phyloP scores from a whole-genome alignment of 2,113 vertebrate genomes.

The Albula glossodonta region DNA sequence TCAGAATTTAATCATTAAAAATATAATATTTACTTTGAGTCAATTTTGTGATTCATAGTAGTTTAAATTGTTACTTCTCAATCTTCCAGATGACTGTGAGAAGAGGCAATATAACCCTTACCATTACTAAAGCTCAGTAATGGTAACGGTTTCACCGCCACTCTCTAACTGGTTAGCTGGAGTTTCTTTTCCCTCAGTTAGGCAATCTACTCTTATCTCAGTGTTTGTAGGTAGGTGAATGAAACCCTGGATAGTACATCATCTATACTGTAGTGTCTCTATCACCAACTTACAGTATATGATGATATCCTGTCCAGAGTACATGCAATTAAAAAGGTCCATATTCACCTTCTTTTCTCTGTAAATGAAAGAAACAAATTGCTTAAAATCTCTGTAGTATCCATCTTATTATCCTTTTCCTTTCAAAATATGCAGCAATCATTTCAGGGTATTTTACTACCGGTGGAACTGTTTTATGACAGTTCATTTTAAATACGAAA shows the following conservation, averaged over 20 bases:
- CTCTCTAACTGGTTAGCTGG: not conserved
- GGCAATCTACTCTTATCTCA: not conserved
- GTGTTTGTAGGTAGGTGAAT: conserved; percentile 33
- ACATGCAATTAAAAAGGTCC: conserved; percentile 44
- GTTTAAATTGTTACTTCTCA: not conserved
- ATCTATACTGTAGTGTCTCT: conserved; percentile 99
- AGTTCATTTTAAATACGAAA: not conserved
- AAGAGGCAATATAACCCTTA: conserved; percentile 78
- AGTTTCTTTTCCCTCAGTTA: not conserved
- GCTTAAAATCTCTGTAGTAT: not conserved
- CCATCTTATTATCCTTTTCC: not conserved
- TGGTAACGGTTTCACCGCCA: conserved; percentile 98
- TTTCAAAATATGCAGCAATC: not conserved
- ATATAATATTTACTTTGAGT: not conserved
- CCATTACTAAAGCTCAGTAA: conserved; percentile 99
- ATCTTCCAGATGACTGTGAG: conserved; percentile 52
- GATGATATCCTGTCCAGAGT: conserved; percentile 97
- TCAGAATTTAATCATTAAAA: not conserved
- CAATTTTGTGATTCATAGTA: not conserved
- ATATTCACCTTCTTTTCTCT: not conserved
- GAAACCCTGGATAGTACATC: conserved; percentile 93
- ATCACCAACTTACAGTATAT: conserved; percentile 99
- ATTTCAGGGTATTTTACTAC: not conserved
- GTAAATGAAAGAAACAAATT: not conserved
- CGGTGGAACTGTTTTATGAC: not conserved